These are phyloP conservation scores for Aphyosemion australe DNA, from an alignment of 2,113 vertebrate genomes.

Conservation along the genomic window DNA sequence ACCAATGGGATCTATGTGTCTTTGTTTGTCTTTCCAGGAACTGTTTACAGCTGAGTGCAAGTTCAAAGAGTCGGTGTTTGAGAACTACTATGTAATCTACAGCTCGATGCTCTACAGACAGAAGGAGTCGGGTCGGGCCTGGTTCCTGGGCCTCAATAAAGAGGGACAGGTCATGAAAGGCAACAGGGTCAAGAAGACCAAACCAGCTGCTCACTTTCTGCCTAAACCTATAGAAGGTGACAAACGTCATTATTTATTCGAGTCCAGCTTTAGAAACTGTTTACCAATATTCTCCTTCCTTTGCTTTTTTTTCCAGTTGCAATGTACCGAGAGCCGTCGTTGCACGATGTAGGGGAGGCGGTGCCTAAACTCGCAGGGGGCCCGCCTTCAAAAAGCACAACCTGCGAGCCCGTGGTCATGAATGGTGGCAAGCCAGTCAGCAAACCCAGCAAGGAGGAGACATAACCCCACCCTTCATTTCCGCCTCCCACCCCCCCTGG, in stretches of 20 bases:
- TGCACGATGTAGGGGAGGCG: constrained; percentile 95
- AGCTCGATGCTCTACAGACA: constrained; percentile 98
- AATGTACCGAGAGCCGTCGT: constrained; percentile 97
- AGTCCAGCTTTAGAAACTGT: neutral
- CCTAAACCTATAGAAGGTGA: constrained; percentile 99
- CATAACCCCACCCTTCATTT: constrained; percentile 65
- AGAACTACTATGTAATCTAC: constrained; percentile 99
- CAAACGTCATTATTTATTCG: neutral
- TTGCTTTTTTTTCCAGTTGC: constrained; percentile 79
- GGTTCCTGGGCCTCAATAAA: constrained; percentile 98
- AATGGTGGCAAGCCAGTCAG: constrained; percentile 96
- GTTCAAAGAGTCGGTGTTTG: constrained; percentile 99
- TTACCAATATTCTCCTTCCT: neutral
- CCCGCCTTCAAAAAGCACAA: constrained; percentile 91
- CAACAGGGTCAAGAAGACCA: constrained; percentile 98
- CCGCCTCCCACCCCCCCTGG: constrained; percentile 29
- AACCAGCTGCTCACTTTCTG: constrained; percentile 99
- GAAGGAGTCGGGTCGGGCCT: constrained; percentile 97
- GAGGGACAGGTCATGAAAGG: constrained; percentile 98
- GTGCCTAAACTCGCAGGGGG: constrained; percentile 87
- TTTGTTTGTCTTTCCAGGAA: constrained; percentile 80
- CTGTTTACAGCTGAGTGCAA: constrained; percentile 98
- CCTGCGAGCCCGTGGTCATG: constrained; percentile 95
- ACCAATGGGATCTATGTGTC: neutral
- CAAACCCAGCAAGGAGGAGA: constrained; percentile 82